phyloP scores from a whole-genome alignment of 2,888 invertebrate species.

The Sarcophaga rosellei region DNA sequence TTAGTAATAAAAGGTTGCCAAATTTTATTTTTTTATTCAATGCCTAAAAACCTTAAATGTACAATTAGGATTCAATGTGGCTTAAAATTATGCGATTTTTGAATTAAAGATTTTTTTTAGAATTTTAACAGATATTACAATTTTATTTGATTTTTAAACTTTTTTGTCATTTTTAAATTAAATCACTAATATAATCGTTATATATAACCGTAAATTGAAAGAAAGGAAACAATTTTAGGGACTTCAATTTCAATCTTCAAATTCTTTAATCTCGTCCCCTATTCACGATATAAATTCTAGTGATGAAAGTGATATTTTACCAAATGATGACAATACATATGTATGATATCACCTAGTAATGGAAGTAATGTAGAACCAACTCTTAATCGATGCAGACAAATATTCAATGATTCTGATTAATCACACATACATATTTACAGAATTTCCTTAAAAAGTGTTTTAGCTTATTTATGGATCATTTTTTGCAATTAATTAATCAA shows the following conservation, averaged over 20 bases:
- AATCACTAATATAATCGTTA: no score
- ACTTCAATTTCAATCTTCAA: background rate
- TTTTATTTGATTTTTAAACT: no score
- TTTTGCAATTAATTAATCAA: background rate
- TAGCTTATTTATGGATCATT: background rate
- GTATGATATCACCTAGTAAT: background rate
- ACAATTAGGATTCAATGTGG: no score
- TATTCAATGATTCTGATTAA: no score
- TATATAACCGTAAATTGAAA: background rate
- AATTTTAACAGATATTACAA: no score
- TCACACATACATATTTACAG: no score
- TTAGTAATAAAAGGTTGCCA: background rate
- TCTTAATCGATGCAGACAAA: no score
- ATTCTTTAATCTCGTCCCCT: background rate
- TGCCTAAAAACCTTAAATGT: no score
- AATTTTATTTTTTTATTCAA: no score
- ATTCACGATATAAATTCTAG: conserved; percentile 13
- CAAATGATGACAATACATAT: background rate
- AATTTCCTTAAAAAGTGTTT: background rate
- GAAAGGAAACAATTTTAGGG: conserved; percentile 2
- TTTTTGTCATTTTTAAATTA: no score
- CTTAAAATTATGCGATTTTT: no score
- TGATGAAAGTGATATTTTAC: conserved; percentile 8
- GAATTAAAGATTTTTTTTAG: no score
- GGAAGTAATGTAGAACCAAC: background rate